phyloP scores from a whole-genome alignment of 2,888 invertebrate genomes.

The Platycnemis pennipes region DNA sequence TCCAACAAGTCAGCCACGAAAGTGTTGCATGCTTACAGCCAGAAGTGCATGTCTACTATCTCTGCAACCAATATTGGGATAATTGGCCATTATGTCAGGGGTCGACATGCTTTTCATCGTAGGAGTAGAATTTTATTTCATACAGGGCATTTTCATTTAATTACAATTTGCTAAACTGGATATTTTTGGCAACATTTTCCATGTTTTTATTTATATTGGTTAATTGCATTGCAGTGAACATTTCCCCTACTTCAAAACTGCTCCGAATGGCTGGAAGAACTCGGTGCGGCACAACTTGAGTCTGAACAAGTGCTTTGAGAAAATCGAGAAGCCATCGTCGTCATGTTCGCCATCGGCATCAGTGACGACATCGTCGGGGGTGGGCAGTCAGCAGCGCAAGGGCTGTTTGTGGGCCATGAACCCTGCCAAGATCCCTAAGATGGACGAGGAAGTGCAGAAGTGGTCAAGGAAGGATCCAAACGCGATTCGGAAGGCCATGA shows the following conservation, averaged over 20 bases:
- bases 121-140: too few relatives aligned
- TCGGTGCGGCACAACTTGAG: slow-evolving; percentile 98
- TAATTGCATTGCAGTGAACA: slow-evolving; percentile 94
- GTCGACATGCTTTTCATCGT: too few relatives aligned
- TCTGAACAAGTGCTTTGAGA: slow-evolving; percentile 98
- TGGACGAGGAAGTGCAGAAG: slow-evolving; percentile 99
- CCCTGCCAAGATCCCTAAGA: slow-evolving; percentile 95
- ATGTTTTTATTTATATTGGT: too few relatives aligned
- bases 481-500: slow-evolving; percentile 96
- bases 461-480: slow-evolving; percentile 97
- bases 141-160: too few relatives aligned
- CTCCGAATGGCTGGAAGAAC: slow-evolving; percentile 99
- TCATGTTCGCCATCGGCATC: slow-evolving; percentile 46
- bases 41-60: too few relatives aligned
- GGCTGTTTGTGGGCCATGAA: slow-evolving; percentile 98
- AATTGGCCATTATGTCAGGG: too few relatives aligned
- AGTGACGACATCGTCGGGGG: slow-evolving; percentile 25
- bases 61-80: too few relatives aligned
- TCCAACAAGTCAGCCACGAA: too few relatives aligned
- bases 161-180: too few relatives aligned
- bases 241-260: slow-evolving; percentile 99
- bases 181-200: too few relatives aligned
- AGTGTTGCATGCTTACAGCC: too few relatives aligned
- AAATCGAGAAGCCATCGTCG: slow-evolving; percentile 92
- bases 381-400: slow-evolving; percentile 86